A percentile compares a stretch with the other conserved stretches of the same genome.
Evolutionary conservation across 1,140 invertebrate species (phyloP).

Genomic region (Drosophila aff.): DNA sequence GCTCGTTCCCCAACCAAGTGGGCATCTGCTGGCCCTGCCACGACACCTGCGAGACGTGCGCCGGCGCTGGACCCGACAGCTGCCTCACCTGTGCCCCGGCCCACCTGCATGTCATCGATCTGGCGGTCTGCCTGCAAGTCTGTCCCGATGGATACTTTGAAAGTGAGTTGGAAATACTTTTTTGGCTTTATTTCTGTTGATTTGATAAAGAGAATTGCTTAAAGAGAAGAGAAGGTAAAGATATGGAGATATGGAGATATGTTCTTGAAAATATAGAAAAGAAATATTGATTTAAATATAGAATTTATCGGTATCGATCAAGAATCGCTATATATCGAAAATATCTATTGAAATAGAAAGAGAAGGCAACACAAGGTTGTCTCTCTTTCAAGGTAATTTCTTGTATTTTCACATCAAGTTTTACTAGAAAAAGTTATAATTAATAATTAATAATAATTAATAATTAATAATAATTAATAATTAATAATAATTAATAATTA

Average conservation of each 20-base stretch:
- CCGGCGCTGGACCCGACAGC: constrained; percentile 92
- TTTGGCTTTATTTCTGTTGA: neutral
- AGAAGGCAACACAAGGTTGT: neutral
- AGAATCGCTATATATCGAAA: neutral
- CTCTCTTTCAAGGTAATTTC: too few relatives aligned
- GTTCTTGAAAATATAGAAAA: too few relatives aligned
- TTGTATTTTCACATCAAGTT: neutral
- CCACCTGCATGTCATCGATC: constrained; percentile 90
- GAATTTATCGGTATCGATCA: neutral
- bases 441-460: too few relatives aligned
- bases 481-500: too few relatives aligned
- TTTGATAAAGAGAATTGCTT: neutral
- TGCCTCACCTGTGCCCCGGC: constrained; percentile 93
- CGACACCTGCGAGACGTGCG: constrained; percentile 93
- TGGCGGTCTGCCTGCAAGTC: constrained; percentile 92
- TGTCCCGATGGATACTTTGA: constrained; percentile 95
- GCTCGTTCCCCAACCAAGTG: constrained; percentile 91
- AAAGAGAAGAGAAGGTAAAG: too few relatives aligned
- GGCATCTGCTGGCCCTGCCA: constrained; percentile 93
- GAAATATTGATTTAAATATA: too few relatives aligned
- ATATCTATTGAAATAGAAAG: neutral
- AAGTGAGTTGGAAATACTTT: constrained; percentile 86
- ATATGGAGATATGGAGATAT: too few relatives aligned
- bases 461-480: too few relatives aligned
- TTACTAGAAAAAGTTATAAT: too few relatives aligned